phyloP scores from a whole-genome alignment of 2,113 vertebrate species.

The Rhagologus leucostigma region DNA sequence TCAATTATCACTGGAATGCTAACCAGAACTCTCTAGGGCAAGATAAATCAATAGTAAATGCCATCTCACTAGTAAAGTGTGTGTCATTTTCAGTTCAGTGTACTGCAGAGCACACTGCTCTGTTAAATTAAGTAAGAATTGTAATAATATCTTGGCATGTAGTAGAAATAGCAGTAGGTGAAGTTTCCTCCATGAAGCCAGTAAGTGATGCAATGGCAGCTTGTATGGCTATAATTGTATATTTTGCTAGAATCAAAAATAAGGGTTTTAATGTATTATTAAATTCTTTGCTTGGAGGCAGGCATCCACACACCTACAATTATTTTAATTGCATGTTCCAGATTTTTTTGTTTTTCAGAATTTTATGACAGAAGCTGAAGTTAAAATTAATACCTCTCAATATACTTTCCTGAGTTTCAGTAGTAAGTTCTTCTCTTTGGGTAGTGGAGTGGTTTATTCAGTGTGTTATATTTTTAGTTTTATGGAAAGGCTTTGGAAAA shows the following conservation, averaged over 20 bases:
- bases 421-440: conserved; percentile 32
- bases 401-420: conserved; percentile 18
- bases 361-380: conserved; percentile 59
- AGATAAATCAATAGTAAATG: conserved; percentile 59
- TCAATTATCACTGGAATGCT: conserved; percentile 45
- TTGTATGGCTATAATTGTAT: conserved; percentile 79
- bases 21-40: conserved; percentile 42
- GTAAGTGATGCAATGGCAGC: conserved; percentile 60
- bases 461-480: conserved; percentile 57
- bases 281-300: conserved; percentile 77
- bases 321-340: conserved; percentile 85
- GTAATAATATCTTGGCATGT: conserved; percentile 42
- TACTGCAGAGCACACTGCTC: conserved; percentile 39
- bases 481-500: conserved; percentile 52
- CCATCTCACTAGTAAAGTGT: background rate
- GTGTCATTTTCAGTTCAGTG: conserved; percentile 37
- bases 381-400: conserved; percentile 55
- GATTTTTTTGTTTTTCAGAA: conserved; percentile 73
- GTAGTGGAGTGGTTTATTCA: conserved; percentile 45
- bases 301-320: conserved; percentile 80
- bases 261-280: conserved; percentile 84
- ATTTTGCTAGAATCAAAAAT: conserved; percentile 87
- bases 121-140: conserved; percentile 69
- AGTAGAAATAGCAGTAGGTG: conserved; percentile 58
- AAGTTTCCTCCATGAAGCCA: conserved; percentile 40